Base-by-base conservation (phyloP, 2,113 vertebrate species). In the Donacobius atricapilla region DNA sequence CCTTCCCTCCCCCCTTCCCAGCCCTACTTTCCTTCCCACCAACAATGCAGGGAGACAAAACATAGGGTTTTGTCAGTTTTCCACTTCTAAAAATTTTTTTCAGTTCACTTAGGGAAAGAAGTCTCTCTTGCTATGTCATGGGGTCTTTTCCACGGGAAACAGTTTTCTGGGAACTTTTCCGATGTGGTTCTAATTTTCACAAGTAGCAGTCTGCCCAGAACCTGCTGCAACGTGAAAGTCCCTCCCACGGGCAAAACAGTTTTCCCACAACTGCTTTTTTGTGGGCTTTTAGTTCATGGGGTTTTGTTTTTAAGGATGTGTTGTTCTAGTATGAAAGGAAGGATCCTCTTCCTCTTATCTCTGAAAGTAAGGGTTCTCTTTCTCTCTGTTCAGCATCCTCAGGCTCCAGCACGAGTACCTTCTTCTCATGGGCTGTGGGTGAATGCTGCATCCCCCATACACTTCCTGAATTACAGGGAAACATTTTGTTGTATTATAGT, bases 241-340 rank as follows among this genome's bases (percentile, higher is more conserved):
- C 13, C 31, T 27, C 39, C 51, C 24, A 35, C 0, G 0, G 13
- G 24, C 10, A 6, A 44, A 56, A 18, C 40, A 44, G 31, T 35
- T 56, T 66, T 25, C 42, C 24, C 31, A 27, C 24, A 28, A 44
- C 7, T 44, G 39, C 18, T 72, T 56, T 54, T 44, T 56, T 6
- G 4, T n/a, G 18, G 12, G 31, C 13, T 23, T n/a, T 73, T 73
- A 21, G 17, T 44, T 56, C 10, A 27, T n/a, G 31, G 31, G 39
- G 6, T 56, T 44, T 44, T 44, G 17, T 12, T 72, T 56, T 56
- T 21, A 56, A n/a, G 69, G 22, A 33, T 42, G 16, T 42, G 31
- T 17, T 72, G 17, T 56, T 56, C 23, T 56, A 27, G 7, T 42
- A 72, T 20, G n/a, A 42, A 27, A 56, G 21, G 23, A 72, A 54